Percentiles rank a stretch among this genome's conserved stretches.
These are phyloP conservation scores for Drosophila sucinea DNA, from an alignment of 1,140 invertebrate species.

Conservation along the genomic window DNA sequence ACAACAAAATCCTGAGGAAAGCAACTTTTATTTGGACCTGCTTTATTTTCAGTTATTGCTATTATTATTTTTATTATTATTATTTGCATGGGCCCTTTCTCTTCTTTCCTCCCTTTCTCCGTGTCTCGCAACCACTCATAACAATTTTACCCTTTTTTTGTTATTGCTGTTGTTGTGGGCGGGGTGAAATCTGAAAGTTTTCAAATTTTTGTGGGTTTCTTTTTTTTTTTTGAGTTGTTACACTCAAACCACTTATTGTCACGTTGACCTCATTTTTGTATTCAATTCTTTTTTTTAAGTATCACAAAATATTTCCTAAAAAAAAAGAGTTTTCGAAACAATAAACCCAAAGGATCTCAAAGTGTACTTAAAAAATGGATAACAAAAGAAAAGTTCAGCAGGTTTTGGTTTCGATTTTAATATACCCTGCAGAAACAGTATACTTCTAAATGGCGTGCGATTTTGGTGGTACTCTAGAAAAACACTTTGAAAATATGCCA, in stretches of 20 bases:
- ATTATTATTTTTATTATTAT: slow-evolving; percentile 73
- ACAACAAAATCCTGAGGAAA: slow-evolving; percentile 40
- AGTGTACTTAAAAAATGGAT: background rate
- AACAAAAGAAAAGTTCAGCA: background rate
- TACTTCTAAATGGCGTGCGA: too few relatives aligned
- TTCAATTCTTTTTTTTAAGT: background rate
- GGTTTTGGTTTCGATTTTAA: too few relatives aligned
- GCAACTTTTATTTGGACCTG: slow-evolving; percentile 54
- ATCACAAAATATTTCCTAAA: background rate
- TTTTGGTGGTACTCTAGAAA: too few relatives aligned
- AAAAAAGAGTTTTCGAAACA: background rate
- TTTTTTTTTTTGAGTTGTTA: slow-evolving; percentile 14
- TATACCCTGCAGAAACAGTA: too few relatives aligned
- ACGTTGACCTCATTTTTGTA: slow-evolving; percentile 5
- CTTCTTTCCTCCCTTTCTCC: background rate
- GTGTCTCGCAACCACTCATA: slow-evolving; percentile 34
- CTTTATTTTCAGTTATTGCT: slow-evolving; percentile 65
- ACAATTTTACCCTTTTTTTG: slow-evolving; percentile 59
- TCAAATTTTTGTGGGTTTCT: slow-evolving; percentile 43
- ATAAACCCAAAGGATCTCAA: background rate
- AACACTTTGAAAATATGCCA: background rate
- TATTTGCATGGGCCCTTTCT: slow-evolving; percentile 60
- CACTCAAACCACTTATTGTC: background rate
- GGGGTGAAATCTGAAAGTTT: slow-evolving; percentile 44
- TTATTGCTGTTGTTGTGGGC: background rate